phyloP scores from a whole-genome alignment of 2,888 invertebrate genomes.

The Machimus atricapillus region DNA sequence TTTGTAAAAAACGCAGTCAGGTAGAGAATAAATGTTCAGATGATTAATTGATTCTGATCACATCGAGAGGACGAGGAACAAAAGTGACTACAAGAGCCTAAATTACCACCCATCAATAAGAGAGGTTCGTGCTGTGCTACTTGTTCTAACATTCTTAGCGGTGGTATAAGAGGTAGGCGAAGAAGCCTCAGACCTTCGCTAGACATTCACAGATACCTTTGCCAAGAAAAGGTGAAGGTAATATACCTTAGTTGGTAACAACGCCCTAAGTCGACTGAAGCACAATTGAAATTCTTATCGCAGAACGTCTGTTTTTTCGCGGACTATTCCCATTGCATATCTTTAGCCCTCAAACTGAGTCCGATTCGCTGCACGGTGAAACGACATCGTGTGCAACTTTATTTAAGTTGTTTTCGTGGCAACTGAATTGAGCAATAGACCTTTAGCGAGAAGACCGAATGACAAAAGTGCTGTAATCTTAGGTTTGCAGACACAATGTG shows the following conservation, averaged over 20 bases:
- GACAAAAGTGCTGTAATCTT: neutral
- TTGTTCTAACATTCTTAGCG: neutral
- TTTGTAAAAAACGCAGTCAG: neutral
- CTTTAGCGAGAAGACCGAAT: neutral
- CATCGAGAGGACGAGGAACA: neutral
- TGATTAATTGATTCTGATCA: constrained; percentile 16
- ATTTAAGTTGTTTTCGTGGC: neutral
- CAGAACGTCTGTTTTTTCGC: neutral
- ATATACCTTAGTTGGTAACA: neutral
- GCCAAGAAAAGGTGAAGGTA: neutral
- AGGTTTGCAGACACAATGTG: neutral
- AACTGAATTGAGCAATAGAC: neutral
- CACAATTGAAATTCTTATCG: constrained; percentile 8
- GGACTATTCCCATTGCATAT: neutral
- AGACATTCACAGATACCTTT: neutral
- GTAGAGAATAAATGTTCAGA: neutral
- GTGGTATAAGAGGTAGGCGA: neutral
- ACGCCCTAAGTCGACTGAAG: neutral
- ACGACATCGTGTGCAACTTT: neutral
- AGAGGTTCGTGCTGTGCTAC: neutral
- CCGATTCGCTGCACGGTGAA: neutral
- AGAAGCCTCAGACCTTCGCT: neutral
- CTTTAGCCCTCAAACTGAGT: neutral
- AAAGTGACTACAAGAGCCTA: constrained; percentile 10
- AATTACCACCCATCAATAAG: constrained; percentile 16